phyloP scores from a whole-genome alignment of 2,888 invertebrate genomes.

The Linnaemya tessellans region DNA sequence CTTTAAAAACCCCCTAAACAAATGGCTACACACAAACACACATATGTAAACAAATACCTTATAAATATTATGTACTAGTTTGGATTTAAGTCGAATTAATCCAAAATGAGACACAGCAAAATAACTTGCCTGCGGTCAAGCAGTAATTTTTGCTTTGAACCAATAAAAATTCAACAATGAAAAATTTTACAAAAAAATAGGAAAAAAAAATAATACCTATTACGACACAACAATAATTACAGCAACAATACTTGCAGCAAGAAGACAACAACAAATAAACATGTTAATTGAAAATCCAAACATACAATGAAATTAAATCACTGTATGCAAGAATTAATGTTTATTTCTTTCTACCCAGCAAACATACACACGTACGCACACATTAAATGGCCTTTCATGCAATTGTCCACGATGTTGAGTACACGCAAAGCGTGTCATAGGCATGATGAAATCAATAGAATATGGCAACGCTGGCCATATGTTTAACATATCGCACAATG shows the following conservation, averaged over 20 bases:
- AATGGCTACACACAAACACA: not conserved
- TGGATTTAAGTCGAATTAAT: slow-evolving; percentile 13
- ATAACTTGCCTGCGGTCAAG: slow-evolving; percentile 55
- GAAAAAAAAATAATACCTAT: too few relatives aligned
- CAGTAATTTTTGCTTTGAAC: slow-evolving; percentile 48
- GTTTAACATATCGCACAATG: too few relatives aligned
- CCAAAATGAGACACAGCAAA: slow-evolving; percentile 27
- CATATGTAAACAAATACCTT: not conserved
- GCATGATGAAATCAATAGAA: too few relatives aligned
- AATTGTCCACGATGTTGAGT: too few relatives aligned
- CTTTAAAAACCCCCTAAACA: not conserved
- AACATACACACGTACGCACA: slow-evolving; percentile 1
- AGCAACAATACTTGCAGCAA: slow-evolving; percentile 42
- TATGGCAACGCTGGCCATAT: too few relatives aligned
- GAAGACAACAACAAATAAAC: slow-evolving; percentile 24
- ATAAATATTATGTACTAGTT: slow-evolving; percentile 6
- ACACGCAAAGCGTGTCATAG: too few relatives aligned
- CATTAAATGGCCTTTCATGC: too few relatives aligned
- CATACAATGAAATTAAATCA: slow-evolving; percentile 43
- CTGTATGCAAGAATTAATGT: slow-evolving; percentile 16
- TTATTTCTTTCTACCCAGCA: slow-evolving; percentile 35
- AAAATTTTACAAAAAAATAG: slow-evolving; percentile 60
- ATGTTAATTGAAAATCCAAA: slow-evolving; percentile 66
- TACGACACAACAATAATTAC: slow-evolving; percentile 61
- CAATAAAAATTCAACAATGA: slow-evolving; percentile 32